Percentiles rank a stretch among this genome's conserved stretches.
phyloP scores from a whole-genome alignment of 2,888 invertebrate genomes.

The Aporophyla lueneburgensis region DNA sequence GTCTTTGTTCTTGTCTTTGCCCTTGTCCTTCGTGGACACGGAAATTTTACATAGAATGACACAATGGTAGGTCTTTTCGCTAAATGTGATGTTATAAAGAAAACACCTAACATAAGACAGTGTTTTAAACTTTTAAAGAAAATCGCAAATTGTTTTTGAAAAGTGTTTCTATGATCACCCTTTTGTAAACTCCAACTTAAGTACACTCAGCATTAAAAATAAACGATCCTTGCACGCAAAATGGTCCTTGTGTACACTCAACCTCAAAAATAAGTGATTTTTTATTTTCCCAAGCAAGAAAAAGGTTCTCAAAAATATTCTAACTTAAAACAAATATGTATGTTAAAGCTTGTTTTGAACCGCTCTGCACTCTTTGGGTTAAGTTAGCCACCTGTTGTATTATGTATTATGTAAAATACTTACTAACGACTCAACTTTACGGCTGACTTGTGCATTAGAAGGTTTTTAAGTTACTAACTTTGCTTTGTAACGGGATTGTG shows the following conservation, averaged over 20 bases:
- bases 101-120: no score
- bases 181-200: background rate
- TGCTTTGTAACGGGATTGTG: constrained; percentile 22
- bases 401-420: constrained; percentile 62
- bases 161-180: background rate
- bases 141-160: background rate
- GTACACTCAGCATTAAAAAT: background rate
- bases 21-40: no score
- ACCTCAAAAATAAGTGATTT: background rate
- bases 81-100: no score
- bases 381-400: constrained; percentile 58
- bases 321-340: constrained; percentile 21
- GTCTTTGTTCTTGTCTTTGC: no score
- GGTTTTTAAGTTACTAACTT: constrained; percentile 34
- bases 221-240: background rate
- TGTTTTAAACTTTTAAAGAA: background rate
- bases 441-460: constrained; percentile 41
- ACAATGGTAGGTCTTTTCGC: no score
- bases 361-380: constrained; percentile 32
- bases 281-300: background rate
- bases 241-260: background rate
- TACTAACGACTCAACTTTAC: constrained; percentile 62
- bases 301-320: background rate
- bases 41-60: no score
- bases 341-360: constrained; percentile 28